These are phyloP conservation scores for Poecile montanus DNA, from an alignment of 2,797 vertebrate genomes.

Conservation along the genomic window DNA sequence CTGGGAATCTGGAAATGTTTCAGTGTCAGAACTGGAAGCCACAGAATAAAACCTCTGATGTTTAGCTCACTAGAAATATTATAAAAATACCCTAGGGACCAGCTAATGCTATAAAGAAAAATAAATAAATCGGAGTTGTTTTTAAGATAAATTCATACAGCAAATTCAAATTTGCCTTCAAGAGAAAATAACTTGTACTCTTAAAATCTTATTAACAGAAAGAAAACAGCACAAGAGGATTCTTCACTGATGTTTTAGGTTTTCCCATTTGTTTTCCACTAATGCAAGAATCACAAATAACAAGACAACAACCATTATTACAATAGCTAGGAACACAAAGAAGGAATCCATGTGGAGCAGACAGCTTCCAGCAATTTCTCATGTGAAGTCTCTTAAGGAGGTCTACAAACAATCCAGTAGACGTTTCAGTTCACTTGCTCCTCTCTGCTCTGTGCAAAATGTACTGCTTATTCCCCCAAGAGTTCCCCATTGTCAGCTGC, in stretches of 20 bases:
- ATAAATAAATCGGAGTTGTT: background rate
- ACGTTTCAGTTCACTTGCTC: background rate
- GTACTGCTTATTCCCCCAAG: background rate
- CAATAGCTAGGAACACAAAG: background rate
- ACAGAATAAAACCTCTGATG: background rate
- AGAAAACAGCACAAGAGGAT: background rate
- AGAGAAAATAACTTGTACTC: background rate
- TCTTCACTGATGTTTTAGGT: background rate
- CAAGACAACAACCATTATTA: background rate
- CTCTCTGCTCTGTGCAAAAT: background rate
- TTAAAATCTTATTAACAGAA: background rate
- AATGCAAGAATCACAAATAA: background rate
- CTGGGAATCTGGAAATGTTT: background rate
- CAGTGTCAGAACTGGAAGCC: background rate
- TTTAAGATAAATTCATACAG: background rate
- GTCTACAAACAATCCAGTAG: background rate
- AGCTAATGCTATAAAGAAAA: background rate
- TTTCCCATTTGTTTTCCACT: background rate
- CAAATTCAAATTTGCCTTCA: background rate
- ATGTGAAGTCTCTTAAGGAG: background rate
- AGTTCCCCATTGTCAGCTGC: background rate
- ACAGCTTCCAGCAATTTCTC: background rate
- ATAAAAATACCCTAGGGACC: background rate
- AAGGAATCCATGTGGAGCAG: background rate
- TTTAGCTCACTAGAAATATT: background rate